phyloP scores from a whole-genome alignment of 2,888 invertebrate genomes.

The Dynastes maya region DNA sequence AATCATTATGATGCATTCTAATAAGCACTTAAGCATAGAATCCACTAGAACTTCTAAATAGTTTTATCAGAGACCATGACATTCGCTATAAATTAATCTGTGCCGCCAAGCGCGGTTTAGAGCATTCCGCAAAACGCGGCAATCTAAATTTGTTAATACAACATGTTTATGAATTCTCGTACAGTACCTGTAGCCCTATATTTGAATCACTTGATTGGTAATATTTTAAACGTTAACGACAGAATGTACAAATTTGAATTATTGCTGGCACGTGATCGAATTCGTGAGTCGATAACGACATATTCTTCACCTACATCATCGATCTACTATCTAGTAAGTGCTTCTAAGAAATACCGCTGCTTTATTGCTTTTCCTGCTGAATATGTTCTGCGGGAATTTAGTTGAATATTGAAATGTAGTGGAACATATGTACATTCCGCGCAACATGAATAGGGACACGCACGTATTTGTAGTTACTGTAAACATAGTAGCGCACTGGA shows the following conservation, averaged over 20 bases:
- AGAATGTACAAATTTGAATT: slow-evolving; percentile 26
- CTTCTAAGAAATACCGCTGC: slow-evolving; percentile 2
- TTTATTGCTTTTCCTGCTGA: not conserved
- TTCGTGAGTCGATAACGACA: slow-evolving; percentile 8
- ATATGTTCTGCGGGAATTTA: no score
- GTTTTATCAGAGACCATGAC: no score
- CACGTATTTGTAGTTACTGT: no score
- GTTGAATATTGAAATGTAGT: no score
- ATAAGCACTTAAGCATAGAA: no score
- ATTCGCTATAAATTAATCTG: no score
- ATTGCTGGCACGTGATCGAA: slow-evolving; percentile 28
- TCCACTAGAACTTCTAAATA: no score
- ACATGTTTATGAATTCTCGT: slow-evolving; percentile 19
- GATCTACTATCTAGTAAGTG: not conserved
- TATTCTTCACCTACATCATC: not conserved
- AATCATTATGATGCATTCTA: no score
- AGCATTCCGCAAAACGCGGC: not conserved
- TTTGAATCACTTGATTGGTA: not conserved
- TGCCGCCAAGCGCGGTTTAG: not conserved
- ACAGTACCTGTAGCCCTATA: not conserved
- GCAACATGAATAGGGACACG: no score
- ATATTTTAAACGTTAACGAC: slow-evolving; percentile 26
- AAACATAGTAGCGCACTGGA: no score
- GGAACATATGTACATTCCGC: no score
- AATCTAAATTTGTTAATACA: not conserved